Evolutionary conservation across 2,888 invertebrate genomes (phyloP), one percentile per base, ranked within the genome.

Genomic region (Baronia brevicornis): DNA sequence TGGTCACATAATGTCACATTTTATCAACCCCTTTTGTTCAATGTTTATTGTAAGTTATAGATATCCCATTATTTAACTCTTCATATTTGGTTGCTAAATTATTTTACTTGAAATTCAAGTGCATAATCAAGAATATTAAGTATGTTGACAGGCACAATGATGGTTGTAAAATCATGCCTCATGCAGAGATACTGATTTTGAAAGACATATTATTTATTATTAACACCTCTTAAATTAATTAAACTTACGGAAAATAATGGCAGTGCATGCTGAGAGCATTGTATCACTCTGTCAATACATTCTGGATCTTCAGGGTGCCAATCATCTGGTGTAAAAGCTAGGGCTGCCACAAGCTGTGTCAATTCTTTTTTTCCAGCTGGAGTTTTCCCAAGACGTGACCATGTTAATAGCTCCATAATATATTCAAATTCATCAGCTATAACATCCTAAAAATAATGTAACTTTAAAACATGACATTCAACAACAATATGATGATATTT

Each of bases 351-450:
- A 44, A 97, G 88, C 48, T 94, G 92, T 5, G 96, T 90, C 14
- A 98, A 79, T 66, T 95, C 94, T 46, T 94, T 92, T 60, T 96
- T 94, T 3, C 97, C 97, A 25, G 87, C 86, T 6, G 94, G 87
- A 4, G 95, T 93, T 47, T 91, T 91, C 27, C 94, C 92, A 25
- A 94, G 85, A 64, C 91, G 90, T 5, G 97, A 91, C 73, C 90
- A 89, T 13, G 91, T 90, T 48, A 98, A 80, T 46, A 96, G 88
- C 25, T 91, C 91, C 92, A 98, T 94, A 37, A 97, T 89, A 40
- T 90, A 88, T 51, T 94, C 91, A 78, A 97, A 97, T 77, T 98
- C 97, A 48, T 95, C 94, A 15, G 95, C 94, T 6, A 92, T 94
- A 13, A 95, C 93, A 85, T 95, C 95, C 90, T 94, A 58, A 2